Percentiles rank a stretch among this genome's conserved stretches.
These are phyloP conservation scores for Pollenia griseotomentosa DNA, from an alignment of 2,888 invertebrate genomes.

Conservation along the genomic window DNA sequence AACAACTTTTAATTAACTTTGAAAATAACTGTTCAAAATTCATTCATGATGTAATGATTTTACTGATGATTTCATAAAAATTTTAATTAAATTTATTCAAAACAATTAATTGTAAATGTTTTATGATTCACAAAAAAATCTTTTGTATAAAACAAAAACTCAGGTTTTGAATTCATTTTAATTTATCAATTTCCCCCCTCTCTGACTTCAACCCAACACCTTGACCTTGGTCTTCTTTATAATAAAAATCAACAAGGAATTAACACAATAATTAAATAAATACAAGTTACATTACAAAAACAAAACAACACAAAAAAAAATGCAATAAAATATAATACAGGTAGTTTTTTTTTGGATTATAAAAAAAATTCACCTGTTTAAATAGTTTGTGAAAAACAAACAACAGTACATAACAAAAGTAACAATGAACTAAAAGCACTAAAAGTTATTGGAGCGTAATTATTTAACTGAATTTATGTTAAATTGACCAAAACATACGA, in stretches of 20 bases:
- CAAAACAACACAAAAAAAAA: not conserved
- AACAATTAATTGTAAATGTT: not conserved
- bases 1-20: too few species aligned
- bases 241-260: conserved; percentile 23
- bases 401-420: conserved; percentile 17
- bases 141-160: conserved; percentile 8
- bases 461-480: conserved; percentile 63
- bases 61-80: conserved; percentile 35
- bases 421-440: conserved; percentile 65
- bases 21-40: too few species aligned
- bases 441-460: conserved; percentile 74
- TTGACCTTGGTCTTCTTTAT: conserved; percentile 54
- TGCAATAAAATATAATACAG: conserved; percentile 1
- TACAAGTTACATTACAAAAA: conserved; percentile 18
- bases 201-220: conserved; percentile 29
- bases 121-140: not conserved
- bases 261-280: conserved; percentile 44
- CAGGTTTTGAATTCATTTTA: not conserved
- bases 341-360: not conserved
- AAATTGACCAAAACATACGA: conserved; percentile 71
- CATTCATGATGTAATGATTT: conserved; percentile 5
- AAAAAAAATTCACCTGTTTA: conserved; percentile 26
- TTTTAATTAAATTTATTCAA: not conserved
- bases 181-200: not conserved
- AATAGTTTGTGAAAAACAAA: not conserved